Evolutionary conservation across 2,797 vertebrate genomes (phyloP).

Genomic region (Enteromius treurensis): DNA sequence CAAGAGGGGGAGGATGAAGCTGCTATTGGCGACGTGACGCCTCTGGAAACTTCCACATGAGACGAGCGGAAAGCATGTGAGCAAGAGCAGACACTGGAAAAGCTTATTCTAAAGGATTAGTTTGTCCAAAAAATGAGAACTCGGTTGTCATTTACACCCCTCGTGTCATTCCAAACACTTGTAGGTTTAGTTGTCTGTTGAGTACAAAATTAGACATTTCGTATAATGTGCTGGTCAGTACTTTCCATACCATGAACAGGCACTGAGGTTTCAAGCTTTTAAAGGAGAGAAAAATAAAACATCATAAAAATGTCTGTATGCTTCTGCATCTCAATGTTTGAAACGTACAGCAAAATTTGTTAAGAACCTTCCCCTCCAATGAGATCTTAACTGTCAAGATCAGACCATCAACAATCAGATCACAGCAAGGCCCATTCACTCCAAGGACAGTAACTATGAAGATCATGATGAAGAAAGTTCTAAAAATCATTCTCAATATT

Average conservation of each 20-base stretch:
- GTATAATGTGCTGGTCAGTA: neutral
- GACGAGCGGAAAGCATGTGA: neutral
- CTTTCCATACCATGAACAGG: neutral
- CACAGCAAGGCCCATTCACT: neutral
- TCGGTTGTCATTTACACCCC: neutral
- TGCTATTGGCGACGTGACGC: slow-evolving; percentile 24
- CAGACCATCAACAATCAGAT: neutral
- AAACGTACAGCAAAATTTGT: neutral
- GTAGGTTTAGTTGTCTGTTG: neutral
- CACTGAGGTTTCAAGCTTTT: neutral
- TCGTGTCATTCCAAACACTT: neutral
- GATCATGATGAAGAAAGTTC: neutral
- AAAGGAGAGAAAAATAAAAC: neutral
- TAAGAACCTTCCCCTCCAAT: neutral
- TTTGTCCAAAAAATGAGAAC: slow-evolving; percentile 35
- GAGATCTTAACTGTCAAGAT: neutral
- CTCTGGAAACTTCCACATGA: slow-evolving; percentile 41
- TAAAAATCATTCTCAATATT: no score
- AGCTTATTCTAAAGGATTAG: slow-evolving; percentile 33
- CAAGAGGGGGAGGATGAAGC: slow-evolving; percentile 33
- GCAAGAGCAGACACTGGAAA: neutral
- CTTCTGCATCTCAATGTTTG: neutral
- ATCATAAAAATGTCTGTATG: neutral
- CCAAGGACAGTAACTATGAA: neutral
- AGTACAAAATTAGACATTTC: neutral